Percentiles rank a stretch among this genome's conserved stretches.
Evolutionary conservation across 2,113 vertebrate genomes (phyloP).

Genomic region (Salminus brasiliensis): DNA sequence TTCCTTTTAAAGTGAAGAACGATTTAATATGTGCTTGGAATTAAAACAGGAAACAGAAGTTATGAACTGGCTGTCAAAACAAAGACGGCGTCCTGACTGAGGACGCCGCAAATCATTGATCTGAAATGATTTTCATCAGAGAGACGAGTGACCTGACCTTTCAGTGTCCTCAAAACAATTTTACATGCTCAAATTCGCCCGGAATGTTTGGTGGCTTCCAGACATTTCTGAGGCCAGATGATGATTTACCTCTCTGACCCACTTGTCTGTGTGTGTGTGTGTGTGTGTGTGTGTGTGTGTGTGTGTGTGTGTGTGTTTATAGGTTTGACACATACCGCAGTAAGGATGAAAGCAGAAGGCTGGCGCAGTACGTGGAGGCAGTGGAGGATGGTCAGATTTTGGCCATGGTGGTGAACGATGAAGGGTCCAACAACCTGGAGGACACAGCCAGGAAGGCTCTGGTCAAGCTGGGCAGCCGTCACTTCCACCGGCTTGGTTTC

Average conservation of each 20-base stretch:
- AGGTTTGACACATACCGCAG: constrained; percentile 96
- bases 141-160: constrained; percentile 23
- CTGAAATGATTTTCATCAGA: background rate
- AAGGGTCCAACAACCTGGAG: constrained; percentile 93
- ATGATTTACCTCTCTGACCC: constrained; percentile 33
- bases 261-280: no score
- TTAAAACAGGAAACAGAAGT: constrained; percentile 28
- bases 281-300: constrained; percentile 2
- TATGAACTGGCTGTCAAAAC: constrained; percentile 37
- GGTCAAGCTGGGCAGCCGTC: constrained; percentile 87
- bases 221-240: constrained; percentile 6
- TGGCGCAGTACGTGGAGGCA: constrained; percentile 82
- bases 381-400: constrained; percentile 83
- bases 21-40: constrained; percentile 35
- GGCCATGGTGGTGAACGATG: constrained; percentile 90
- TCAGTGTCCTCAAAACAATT: constrained; percentile 14
- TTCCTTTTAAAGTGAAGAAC: background rate
- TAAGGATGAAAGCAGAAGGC: constrained; percentile 86
- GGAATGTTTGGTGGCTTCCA: constrained; percentile 42
- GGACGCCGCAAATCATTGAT: background rate
- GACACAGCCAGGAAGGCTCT: constrained; percentile 87
- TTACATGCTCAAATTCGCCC: constrained; percentile 10
- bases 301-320: constrained; percentile 1
- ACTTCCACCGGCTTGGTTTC: constrained; percentile 89
- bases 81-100: constrained; percentile 22